Evolutionary conservation across 2,113 vertebrate genomes (phyloP).

Genomic region (Crypturellus undulatus): DNA sequence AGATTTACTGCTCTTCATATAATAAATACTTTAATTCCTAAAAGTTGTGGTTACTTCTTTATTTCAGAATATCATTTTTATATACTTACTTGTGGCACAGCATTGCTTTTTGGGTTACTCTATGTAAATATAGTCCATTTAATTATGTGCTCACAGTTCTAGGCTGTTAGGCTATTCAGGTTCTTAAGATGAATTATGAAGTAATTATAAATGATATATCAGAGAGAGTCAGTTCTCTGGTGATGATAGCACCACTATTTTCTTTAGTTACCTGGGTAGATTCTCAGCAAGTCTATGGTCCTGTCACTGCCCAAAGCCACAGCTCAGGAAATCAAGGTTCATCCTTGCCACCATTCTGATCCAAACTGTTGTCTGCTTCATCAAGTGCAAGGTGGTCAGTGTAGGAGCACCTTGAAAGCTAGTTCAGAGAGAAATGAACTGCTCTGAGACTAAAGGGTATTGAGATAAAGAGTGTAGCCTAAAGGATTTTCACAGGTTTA

Average conservation of each 20-base stretch:
- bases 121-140: neutral
- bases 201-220: neutral
- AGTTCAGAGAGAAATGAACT: neutral
- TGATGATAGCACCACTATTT: neutral
- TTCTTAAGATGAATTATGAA: neutral
- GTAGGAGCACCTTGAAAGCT: neutral
- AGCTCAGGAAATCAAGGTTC: neutral
- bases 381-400: too few species aligned
- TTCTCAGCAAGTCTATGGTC: neutral
- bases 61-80: neutral
- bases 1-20: neutral
- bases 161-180: neutral
- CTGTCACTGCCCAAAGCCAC: too few species aligned
- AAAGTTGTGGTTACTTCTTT: neutral
- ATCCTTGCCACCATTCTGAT: neutral
- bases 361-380: neutral
- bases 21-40: neutral
- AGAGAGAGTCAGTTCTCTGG: neutral
- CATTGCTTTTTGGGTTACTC: neutral
- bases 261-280: neutral
- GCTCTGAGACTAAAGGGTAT: neutral
- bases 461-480: neutral
- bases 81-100: neutral
- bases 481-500: neutral
- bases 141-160: accelerated